A percentile compares a stretch with the other conserved stretches of the same genome.
phyloP scores from a whole-genome alignment of 2,113 vertebrate genomes.

The Microtus oregoni region DNA sequence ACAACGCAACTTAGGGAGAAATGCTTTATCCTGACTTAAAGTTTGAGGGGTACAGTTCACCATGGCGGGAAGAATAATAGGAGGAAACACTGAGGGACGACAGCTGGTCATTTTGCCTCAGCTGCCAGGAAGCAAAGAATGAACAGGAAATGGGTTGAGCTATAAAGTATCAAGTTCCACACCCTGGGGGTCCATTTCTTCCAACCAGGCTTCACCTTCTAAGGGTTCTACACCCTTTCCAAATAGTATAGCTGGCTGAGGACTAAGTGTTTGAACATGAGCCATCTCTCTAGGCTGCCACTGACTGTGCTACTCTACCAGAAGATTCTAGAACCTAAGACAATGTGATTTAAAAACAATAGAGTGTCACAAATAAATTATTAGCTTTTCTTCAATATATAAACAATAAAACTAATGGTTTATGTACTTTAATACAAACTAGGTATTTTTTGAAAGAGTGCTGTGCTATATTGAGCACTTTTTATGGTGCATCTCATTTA shows the following conservation, averaged over 20 bases:
- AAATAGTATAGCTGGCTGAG: background rate
- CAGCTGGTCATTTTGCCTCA: background rate
- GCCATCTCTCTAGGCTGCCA: background rate
- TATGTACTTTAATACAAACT: background rate
- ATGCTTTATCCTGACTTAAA: background rate
- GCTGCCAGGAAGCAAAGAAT: background rate
- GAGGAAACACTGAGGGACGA: background rate
- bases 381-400: background rate
- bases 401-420: background rate
- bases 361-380: background rate
- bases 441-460: background rate
- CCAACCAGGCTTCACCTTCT: background rate
- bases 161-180: background rate
- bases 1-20: background rate
- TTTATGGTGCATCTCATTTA: constrained; percentile 7
- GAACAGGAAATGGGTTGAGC: background rate
- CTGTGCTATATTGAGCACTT: background rate
- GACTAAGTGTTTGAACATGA: background rate
- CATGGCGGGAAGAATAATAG: too few species aligned
- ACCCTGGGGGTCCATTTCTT: background rate
- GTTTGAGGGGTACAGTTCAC: background rate
- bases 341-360: background rate
- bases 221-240: background rate
- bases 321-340: background rate
- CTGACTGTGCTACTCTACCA: fast-evolving